These are phyloP conservation scores for Cyrtorhinus lividipennis DNA, from an alignment of 1,140 invertebrate species.

Conservation along the genomic window DNA sequence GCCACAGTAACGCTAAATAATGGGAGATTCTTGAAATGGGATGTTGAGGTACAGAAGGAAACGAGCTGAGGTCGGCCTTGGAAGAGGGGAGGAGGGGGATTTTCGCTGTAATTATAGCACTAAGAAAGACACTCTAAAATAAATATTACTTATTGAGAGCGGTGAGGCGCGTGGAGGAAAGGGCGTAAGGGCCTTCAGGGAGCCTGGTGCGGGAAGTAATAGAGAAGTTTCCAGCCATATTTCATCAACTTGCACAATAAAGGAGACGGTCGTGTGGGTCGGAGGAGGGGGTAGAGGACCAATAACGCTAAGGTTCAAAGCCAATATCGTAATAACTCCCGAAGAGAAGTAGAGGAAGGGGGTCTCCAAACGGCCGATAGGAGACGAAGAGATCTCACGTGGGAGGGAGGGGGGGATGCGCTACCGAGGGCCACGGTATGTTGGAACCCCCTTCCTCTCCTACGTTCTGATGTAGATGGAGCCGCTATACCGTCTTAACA, in stretches of 20 bases:
- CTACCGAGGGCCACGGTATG: not conserved
- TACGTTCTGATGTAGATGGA: too few relatives aligned
- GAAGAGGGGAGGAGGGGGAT: not conserved
- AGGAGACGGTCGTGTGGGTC: not conserved
- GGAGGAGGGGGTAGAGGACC: not conserved
- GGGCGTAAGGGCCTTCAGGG: not conserved
- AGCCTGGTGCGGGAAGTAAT: not conserved
- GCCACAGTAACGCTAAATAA: not conserved
- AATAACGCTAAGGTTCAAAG: not conserved
- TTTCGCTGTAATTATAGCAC: not conserved
- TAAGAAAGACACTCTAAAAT: not conserved
- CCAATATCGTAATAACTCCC: not conserved
- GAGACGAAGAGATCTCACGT: not conserved
- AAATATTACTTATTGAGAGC: not conserved
- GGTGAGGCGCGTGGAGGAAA: not conserved
- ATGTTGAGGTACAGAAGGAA: not conserved
- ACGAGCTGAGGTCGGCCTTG: not conserved
- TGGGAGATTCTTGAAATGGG: not conserved
- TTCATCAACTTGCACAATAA: conserved; percentile 10
- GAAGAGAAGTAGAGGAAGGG: not conserved
- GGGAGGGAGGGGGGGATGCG: not conserved
- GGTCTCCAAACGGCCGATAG: too few relatives aligned
- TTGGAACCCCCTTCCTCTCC: too few relatives aligned
- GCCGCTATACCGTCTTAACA: too few relatives aligned
- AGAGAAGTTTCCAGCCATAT: conserved; percentile 6